Evolutionary conservation across 2,797 vertebrate species (phyloP), one percentile per base, ranked within the genome.

Genomic region (Platalea minor): DNA sequence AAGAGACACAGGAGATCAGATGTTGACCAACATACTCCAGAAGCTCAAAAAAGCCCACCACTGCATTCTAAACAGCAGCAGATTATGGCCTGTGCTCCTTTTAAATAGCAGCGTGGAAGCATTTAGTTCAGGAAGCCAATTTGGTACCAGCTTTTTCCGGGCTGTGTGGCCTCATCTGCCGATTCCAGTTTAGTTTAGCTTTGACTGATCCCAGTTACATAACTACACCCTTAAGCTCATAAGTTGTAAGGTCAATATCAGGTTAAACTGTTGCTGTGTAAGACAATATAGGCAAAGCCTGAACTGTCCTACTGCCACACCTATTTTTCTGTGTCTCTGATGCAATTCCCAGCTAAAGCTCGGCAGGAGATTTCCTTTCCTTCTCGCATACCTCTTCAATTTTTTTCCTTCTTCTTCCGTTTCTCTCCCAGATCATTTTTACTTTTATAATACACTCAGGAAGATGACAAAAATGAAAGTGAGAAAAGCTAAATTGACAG

Each of bases 161-260:
- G 64, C 60, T 10, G 1, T 37, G 69, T 50, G 28, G 90, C 79
- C 51, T 67, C 83, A 93, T 88, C 85, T 94, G 80, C 89, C 77
- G 89, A 76, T 82, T 94, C 61, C 87, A 89, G 90, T 95, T 95
- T 60, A 92, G 60, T 95, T 96, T 92, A 96, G 88, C 73, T 96
- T 85, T 85, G 48, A 46, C 84, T 93, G 91, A 96, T 96, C 85
- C 82, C 89, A 92, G 74, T 95, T 92, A 95, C n/a, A 48, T 94
- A 96, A 94, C 64, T 61, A 70, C 61, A 70, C 23, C 51, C 77
- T 86, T 97, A 92, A 97, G 92, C 84, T 90, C 77, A 13, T 91
- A 82, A 86, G 19, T 76, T 46, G 3, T 67, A 94, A 95, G 85
- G 91, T 96, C 91, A 95, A 1, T 48, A 94, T 84, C 74, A 87